Percentiles rank a stretch among this genome's conserved stretches.
These are phyloP conservation scores for Ormyrus thymus DNA, from an alignment of 2,888 invertebrate genomes.

Conservation along the genomic window DNA sequence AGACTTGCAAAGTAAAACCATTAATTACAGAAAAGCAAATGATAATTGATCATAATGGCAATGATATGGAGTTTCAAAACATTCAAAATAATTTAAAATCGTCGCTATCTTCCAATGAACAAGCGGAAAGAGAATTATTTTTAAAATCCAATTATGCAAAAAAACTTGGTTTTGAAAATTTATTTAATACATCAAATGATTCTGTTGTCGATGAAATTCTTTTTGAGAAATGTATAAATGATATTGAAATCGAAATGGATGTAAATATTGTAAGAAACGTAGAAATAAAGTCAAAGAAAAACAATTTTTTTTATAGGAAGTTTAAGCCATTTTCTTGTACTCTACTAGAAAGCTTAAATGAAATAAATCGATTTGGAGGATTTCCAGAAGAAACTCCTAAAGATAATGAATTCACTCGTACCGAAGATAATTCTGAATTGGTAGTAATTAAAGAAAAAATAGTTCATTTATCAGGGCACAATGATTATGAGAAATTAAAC, in stretches of 20 bases:
- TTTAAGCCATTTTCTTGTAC: constrained; percentile 47
- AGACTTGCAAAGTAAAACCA: constrained; percentile 11
- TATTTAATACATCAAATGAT: constrained; percentile 55
- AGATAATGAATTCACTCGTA: constrained; percentile 4
- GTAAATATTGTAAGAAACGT: constrained; percentile 4
- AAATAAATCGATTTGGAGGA: constrained; percentile 53
- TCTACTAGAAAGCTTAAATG: constrained; percentile 51
- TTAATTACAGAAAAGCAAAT: background rate
- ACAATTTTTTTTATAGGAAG: background rate
- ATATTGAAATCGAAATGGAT: constrained; percentile 42
- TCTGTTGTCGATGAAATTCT: constrained; percentile 51
- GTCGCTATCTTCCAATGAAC: constrained; percentile 32
- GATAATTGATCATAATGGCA: constrained; percentile 45
- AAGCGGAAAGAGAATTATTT: constrained; percentile 49
- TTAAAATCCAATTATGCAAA: constrained; percentile 43
- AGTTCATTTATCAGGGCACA: constrained; percentile 3
- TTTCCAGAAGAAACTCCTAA: constrained; percentile 34
- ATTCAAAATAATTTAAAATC: constrained; percentile 20
- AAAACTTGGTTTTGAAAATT: constrained; percentile 48
- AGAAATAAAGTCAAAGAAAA: constrained; percentile 5
- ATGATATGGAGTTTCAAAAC: constrained; percentile 40
- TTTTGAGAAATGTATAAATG: constrained; percentile 22
- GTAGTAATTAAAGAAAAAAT: background rate
- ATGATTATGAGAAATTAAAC: constrained; percentile 2
- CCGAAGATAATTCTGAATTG: background rate